Evolutionary conservation across 2,113 vertebrate genomes (phyloP).

Genomic region (Verasper variegatus): DNA sequence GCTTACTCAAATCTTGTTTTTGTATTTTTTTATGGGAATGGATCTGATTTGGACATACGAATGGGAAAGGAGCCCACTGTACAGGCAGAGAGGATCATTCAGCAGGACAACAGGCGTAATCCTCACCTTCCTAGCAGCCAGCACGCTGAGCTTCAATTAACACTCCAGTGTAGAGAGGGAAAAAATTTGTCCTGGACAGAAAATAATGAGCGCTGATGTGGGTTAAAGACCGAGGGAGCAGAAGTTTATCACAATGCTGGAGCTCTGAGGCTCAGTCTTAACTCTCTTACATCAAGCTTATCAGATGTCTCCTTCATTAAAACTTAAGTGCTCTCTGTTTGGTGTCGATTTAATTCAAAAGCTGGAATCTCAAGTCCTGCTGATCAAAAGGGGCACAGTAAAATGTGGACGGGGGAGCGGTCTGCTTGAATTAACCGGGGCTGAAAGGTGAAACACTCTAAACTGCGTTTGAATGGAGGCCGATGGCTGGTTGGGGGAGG

Average conservation of each 20-base stretch:
- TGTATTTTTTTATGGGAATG: no score
- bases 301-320: slow-evolving; percentile 63
- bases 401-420: slow-evolving; percentile 47
- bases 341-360: slow-evolving; percentile 64
- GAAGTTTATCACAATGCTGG: slow-evolving; percentile 29
- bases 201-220: slow-evolving; percentile 43
- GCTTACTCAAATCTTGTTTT: neutral
- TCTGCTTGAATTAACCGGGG: slow-evolving; percentile 59
- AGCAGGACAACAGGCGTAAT: slow-evolving; percentile 62
- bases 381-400: slow-evolving; percentile 63
- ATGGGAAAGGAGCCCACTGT: neutral
- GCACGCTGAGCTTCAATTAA: slow-evolving; percentile 52
- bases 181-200: slow-evolving; percentile 15
- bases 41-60: slow-evolving; percentile 4
- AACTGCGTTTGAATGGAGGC: slow-evolving; percentile 54
- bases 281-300: slow-evolving; percentile 54
- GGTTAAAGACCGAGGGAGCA: slow-evolving; percentile 50
- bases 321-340: slow-evolving; percentile 37
- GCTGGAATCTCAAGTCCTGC: slow-evolving; percentile 45
- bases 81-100: neutral
- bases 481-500: slow-evolving; percentile 43
- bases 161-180: slow-evolving; percentile 10
- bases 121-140: slow-evolving; percentile 50
- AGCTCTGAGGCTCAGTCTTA: neutral
- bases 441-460: slow-evolving; percentile 72